Evolutionary conservation across 92 coral and sea anemone genomes (phyloP), one percentile per base, ranked within the genome.

Genomic region (Parazoanthus atlanticus): DNA sequence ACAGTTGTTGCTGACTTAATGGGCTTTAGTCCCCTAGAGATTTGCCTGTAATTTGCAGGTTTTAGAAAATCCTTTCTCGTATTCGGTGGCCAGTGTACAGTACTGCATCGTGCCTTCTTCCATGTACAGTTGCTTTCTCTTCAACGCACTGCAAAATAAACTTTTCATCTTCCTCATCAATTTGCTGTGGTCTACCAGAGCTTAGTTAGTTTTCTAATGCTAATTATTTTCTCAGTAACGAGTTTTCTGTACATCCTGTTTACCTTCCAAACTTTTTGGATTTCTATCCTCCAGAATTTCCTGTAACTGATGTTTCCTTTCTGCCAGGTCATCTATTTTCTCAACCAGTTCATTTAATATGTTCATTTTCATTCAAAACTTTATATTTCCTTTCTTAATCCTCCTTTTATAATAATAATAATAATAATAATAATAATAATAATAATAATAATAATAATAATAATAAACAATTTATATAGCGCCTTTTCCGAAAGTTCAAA

Each of bases 41-140:
- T 46, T 46, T 73, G 12, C 17, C 82, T 75, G 21, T 16, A 47
- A 52, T 86, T 86, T 15, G 82, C 82, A 40, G 6, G 89, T 38
- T 88, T 88, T 3, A 79, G 16, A 85, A 88, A 88, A 13, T 78
- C 86, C 74, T 88, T 88, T 36, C 78, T 88, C 79, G 79, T 3
- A 79, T 78, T 32, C 90, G 5, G 58, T 78, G 85, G 32, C 78
- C 78, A 6, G 31, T 31, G 15, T 58, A 88, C 49, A 88, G 4
- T 0, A 79, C 85, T 34, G 67, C 26, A 61, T 88, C 90, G 12
- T 88, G 64, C 34, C 90, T 33, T 19, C 88, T 3, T 10, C 80
- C 80, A 41, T 71, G 88, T 17, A 80, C 88, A 40, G 88, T 85
- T 26, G 88, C 36, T 73, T 85, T 85, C 33, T 40, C 5, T 61